Percentiles rank a stretch among this genome's conserved stretches.
These are phyloP conservation scores for Gymnarchus niloticus DNA, from an alignment of 2,113 vertebrate species.

Conservation along the genomic window DNA sequence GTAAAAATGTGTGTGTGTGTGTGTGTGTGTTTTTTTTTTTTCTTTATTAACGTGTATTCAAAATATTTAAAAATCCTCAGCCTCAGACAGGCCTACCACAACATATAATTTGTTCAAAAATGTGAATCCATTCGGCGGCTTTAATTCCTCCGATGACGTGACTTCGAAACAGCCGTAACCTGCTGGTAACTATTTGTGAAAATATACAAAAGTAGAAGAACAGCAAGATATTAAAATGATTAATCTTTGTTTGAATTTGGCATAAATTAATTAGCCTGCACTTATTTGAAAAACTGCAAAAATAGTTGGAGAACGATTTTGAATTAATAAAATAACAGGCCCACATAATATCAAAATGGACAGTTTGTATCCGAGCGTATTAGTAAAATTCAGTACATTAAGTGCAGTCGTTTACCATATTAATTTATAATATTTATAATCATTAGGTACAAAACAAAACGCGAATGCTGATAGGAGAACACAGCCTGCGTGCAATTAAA, in stretches of 20 bases:
- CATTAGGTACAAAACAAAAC: background rate
- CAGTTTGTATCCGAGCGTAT: background rate
- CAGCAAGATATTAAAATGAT: background rate
- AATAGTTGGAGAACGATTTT: background rate
- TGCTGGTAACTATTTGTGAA: background rate
- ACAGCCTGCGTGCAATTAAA: background rate
- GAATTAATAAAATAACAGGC: slow-evolving; percentile 1
- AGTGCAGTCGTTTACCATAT: background rate
- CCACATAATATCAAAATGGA: slow-evolving; percentile 1
- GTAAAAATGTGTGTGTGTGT: background rate
- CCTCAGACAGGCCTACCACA: background rate
- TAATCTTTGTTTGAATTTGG: background rate
- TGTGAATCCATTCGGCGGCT: background rate
- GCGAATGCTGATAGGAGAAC: background rate
- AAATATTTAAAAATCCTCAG: background rate
- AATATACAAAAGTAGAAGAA: background rate
- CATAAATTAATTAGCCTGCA: background rate
- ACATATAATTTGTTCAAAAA: background rate
- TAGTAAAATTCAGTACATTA: background rate
- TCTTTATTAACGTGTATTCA: background rate
- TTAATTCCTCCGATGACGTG: background rate
- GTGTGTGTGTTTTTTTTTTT: too few species aligned
- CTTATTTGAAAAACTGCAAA: background rate
- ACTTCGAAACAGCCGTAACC: background rate
- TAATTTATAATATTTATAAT: background rate